phyloP scores from a whole-genome alignment of 2,113 vertebrate genomes.

The Notiomystis cincta region DNA sequence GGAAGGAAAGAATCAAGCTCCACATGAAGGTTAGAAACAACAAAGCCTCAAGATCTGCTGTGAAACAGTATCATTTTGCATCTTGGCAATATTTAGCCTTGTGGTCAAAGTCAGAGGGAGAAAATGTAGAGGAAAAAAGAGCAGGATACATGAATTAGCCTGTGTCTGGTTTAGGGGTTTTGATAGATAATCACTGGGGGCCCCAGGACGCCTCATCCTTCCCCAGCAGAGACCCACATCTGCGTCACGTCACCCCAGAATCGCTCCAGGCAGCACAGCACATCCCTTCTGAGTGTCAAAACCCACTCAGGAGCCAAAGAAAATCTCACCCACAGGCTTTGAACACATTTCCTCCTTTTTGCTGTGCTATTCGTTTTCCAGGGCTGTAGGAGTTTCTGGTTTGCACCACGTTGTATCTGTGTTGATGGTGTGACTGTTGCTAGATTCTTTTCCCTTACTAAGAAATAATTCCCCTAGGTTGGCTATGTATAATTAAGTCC shows the following conservation, averaged over 20 bases:
- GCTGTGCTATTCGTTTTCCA: background rate
- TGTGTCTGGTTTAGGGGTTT: background rate
- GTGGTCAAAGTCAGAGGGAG: background rate
- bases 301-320: background rate
- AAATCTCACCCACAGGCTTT: slow-evolving; percentile 4
- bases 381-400: background rate
- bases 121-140: background rate
- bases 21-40: background rate
- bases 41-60: background rate
- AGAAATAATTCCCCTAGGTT: background rate
- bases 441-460: background rate
- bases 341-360: background rate
- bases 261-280: background rate
- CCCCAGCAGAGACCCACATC: background rate
- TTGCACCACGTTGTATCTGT: background rate
- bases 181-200: background rate
- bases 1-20: background rate
- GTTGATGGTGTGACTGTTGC: background rate
- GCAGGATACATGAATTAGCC: background rate
- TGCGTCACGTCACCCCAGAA: background rate
- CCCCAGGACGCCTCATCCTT: background rate
- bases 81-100: background rate
- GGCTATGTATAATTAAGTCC: background rate
- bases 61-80: background rate
- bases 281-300: background rate